Base-by-base conservation (phyloP, 2,113 vertebrate species). In the Hydropotes inermis region DNA sequence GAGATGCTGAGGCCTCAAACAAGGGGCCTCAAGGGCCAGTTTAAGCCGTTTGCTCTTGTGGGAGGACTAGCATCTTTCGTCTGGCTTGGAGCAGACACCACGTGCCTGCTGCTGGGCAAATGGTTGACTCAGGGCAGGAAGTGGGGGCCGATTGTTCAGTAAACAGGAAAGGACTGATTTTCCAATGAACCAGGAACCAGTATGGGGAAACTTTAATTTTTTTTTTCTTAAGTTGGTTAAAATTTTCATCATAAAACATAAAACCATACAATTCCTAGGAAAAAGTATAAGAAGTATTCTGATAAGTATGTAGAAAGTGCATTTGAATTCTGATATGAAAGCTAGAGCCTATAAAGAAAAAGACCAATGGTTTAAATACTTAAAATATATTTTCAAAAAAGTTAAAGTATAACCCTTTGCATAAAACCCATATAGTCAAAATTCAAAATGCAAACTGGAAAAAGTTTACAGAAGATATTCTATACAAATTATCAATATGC, bases 211-310 rank as follows among this genome's bases (percentile, higher is more conserved):
- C 30, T 10, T 19, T n/a, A 16, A 50, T 87, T 61, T 15, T 50
- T 86, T 47, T 47, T 33, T 95, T 81, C 60, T 81, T 27, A 95
- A 45, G 4, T n/a, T 57, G 33, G 43, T 87, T 87, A 91, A 89
- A 33, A 57, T 74, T 74, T 89, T 82, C 64, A 45, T 79, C 60
- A 50, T 76, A 76, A 82, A 93, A 83, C 58, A 15, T 74, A 61
- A 91, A 79, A 79, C 30, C 10, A 84, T 7, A 43, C 9, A 86
- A 87, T 45, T 74, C 79, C 33, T 58, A 70, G 43, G 39, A 47
- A 33, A 76, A 82, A 87, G 83, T 54, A 16, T 4, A 84, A 55
- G 13, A 21, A 81, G 33, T 87, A 45, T 47, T 83, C 39, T 27
- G 50, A 23, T 60, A 95, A 33, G 11, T 64, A 45, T 50, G 19